Evolutionary conservation across 2,113 vertebrate genomes (phyloP).

Genomic region (Taxidea taxus): DNA sequence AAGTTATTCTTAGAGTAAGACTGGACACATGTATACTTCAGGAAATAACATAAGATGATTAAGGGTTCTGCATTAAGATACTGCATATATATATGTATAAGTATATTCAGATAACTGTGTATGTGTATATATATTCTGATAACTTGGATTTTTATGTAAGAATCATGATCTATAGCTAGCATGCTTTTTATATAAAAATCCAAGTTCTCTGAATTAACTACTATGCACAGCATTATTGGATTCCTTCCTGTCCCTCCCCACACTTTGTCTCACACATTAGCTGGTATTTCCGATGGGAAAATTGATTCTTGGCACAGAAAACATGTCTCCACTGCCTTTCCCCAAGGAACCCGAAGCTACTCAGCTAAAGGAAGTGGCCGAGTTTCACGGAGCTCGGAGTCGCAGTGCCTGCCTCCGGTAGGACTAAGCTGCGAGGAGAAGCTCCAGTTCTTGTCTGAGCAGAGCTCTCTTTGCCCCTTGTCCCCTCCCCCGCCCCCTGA

Average conservation of each 20-base stretch:
- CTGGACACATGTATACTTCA: background rate
- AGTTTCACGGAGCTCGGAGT: background rate
- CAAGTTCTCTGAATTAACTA: background rate
- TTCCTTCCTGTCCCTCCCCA: background rate
- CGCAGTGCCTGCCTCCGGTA: background rate
- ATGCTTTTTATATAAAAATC: background rate
- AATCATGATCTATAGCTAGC: background rate
- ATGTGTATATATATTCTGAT: too few relatives aligned
- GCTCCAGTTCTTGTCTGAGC: background rate
- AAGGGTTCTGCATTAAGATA: slow-evolving; percentile 13
- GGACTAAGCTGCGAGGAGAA: background rate
- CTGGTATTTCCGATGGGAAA: background rate
- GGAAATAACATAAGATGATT: slow-evolving; percentile 60
- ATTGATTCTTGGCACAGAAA: background rate
- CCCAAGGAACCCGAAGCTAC: background rate
- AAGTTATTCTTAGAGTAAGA: slow-evolving; percentile 38
- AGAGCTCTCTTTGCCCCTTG: background rate
- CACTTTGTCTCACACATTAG: background rate
- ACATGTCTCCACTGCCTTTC: background rate
- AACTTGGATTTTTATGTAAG: too few relatives aligned
- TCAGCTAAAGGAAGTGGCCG: background rate
- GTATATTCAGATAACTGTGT: background rate
- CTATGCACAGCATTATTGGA: background rate
- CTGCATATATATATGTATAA: background rate
- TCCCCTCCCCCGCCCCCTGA: fast-evolving